Base-by-base conservation (phyloP, 2,797 vertebrate species). In the Labeo calbasu region DNA sequence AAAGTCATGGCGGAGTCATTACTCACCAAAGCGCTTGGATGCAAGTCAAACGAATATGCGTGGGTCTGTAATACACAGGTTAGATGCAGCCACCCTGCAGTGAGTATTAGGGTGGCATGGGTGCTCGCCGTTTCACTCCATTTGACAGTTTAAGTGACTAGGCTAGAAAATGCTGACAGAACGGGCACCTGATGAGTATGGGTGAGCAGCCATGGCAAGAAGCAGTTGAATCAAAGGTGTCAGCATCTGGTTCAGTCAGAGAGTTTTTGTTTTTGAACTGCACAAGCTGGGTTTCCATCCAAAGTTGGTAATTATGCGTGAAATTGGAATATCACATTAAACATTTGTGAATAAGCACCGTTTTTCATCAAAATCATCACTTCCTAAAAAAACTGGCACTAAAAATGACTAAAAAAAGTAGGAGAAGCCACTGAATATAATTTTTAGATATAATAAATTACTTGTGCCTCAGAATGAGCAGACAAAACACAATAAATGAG, bases 111-210 rank as follows among this genome's bases (percentile, higher is more conserved):
- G 51, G 71, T 1, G 23, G 53, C 57, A 23, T 21, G 21, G 15
- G 23, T 50, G 28, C 51, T 23, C 10, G 2, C n/a, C 13, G 40
- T 82, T 82, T 77, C 69, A 84, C 55, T 77, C 32, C 14, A 66
- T 51, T 78, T 88, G 82, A 84, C 76, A 79, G 85, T 73, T 84
- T 84, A 88, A 88, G 82, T 86, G 70, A 57, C 77, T 79, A 86
- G 57, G 55, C 61, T 43, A 51, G 75, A 80, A 59, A 73, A 82
- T 40, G 75, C 76, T 80, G 84, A 84, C 66, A 77, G 77, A 82
- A 50, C 9, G 4, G 21, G 65, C 83, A 68, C 40, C 36, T 79
- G 69, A 82, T 61, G 32, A 79, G 46, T 25, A 78, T 9, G 77
- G 68, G 50, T 78, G 70, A 79, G 53, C 12, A 1, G 61, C 15